phyloP scores from a whole-genome alignment of 2,113 vertebrate genomes.

The Verasper variegatus region DNA sequence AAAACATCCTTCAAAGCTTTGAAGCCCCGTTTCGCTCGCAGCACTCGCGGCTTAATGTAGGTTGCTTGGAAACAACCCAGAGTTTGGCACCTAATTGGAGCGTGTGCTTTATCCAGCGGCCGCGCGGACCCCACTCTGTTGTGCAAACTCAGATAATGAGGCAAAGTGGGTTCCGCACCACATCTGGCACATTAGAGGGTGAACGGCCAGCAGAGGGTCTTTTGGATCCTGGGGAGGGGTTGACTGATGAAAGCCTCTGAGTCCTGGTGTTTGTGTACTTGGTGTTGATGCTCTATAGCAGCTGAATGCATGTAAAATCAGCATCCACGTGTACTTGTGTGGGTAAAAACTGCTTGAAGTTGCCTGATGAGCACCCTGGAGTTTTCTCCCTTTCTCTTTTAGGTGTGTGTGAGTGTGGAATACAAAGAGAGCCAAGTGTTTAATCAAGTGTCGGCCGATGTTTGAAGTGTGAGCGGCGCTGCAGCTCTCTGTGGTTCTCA shows the following conservation, averaged over 20 bases:
- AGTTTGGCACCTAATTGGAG: constrained; percentile 66
- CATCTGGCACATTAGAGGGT: constrained; percentile 44
- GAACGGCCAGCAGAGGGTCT: background rate
- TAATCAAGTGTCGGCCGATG: constrained; percentile 26
- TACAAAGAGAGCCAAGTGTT: constrained; percentile 23
- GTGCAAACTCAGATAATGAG: constrained; percentile 61
- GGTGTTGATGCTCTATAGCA: too few species aligned
- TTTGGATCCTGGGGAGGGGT: constrained; percentile 2
- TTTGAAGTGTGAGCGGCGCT: constrained; percentile 24
- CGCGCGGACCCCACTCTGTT: constrained; percentile 36
- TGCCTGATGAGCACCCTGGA: background rate
- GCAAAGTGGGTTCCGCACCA: constrained; percentile 61
- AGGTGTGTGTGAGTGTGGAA: background rate
- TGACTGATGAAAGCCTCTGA: constrained; percentile 1
- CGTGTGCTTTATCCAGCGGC: constrained; percentile 17
- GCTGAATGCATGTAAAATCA: too few species aligned
- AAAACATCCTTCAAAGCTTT: constrained; percentile 59
- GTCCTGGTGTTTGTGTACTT: background rate
- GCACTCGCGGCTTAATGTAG: constrained; percentile 59
- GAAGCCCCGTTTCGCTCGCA: constrained; percentile 53
- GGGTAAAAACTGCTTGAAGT: background rate
- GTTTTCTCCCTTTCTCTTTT: background rate
- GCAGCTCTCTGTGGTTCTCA: constrained; percentile 4
- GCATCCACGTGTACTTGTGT: background rate
- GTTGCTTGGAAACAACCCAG: constrained; percentile 80